Percentiles rank a stretch among this genome's conserved stretches.
Conservation (phyloP, 23 tunicate species). For the Halocynthia roretzi region DNA sequence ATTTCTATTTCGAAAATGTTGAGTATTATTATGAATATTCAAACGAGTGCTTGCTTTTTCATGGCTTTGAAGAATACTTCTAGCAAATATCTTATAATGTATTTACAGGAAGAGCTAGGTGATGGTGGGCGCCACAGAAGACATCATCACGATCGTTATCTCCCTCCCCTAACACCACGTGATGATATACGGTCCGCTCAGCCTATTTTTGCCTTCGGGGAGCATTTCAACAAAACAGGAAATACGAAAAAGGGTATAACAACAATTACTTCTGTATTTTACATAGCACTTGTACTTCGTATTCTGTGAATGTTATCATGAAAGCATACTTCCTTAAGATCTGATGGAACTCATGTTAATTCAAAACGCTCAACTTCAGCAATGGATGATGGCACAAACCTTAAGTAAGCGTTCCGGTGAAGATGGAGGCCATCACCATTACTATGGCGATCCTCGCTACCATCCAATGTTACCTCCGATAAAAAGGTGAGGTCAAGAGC, state of each 20-base stretch:
- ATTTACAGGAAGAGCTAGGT: slow-evolving; percentile 74
- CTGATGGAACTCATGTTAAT: slow-evolving; percentile 91
- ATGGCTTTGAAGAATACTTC: too few relatives aligned
- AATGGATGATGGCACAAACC: slow-evolving; percentile 95
- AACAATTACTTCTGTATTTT: neutral
- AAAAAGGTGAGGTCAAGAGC: slow-evolving; percentile 18
- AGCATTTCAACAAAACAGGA: slow-evolving; percentile 63
- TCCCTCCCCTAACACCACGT: slow-evolving; percentile 76
- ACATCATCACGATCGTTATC: slow-evolving; percentile 15
- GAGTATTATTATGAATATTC: too few relatives aligned
- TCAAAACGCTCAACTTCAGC: slow-evolving; percentile 95
- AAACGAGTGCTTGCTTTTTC: too few relatives aligned
- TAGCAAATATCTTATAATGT: neutral
- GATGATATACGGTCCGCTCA: slow-evolving; percentile 21
- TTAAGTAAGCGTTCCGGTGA: slow-evolving; percentile 52
- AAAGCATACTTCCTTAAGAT: slow-evolving; percentile 27
- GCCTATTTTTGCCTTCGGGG: slow-evolving; percentile 35
- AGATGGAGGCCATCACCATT: slow-evolving; percentile 46
- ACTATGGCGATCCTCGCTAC: slow-evolving; percentile 35
- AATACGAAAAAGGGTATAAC: slow-evolving; percentile 80
- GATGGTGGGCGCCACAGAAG: slow-evolving; percentile 35
- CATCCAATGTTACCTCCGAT: slow-evolving; percentile 59
- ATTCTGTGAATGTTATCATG: neutral
- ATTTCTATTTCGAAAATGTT: neutral
- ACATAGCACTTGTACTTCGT: neutral